These are phyloP conservation scores for Polia nebulosa DNA, from an alignment of 2,888 invertebrate species.

Conservation along the genomic window DNA sequence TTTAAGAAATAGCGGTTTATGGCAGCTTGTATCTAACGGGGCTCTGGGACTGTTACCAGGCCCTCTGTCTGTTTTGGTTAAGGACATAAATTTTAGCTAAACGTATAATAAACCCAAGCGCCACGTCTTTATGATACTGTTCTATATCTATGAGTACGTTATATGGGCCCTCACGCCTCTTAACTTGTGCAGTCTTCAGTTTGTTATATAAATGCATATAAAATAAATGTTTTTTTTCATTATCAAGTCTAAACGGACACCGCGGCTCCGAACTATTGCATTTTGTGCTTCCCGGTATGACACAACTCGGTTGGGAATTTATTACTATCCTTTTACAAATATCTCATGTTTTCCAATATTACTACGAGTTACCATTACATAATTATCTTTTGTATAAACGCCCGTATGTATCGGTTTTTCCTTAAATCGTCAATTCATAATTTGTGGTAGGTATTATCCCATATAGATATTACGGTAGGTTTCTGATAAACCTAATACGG, in stretches of 20 bases:
- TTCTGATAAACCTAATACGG: neutral
- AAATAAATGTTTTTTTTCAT: too few species aligned
- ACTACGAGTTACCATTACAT: neutral
- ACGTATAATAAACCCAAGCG: too few species aligned
- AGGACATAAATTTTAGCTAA: too few species aligned
- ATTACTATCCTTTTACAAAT: conserved; percentile 5
- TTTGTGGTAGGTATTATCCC: conserved; percentile 5
- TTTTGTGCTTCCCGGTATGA: neutral
- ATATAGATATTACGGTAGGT: neutral
- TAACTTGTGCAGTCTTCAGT: too few species aligned
- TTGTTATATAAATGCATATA: too few species aligned
- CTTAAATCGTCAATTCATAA: conserved; percentile 6
- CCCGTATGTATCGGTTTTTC: conserved; percentile 23
- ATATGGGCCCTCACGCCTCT: neutral
- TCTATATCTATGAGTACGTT: neutral
- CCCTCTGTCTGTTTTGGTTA: neutral
- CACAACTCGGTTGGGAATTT: neutral
- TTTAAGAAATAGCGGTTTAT: neutral
- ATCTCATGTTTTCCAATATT: conserved; percentile 21
- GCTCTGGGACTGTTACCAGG: neutral
- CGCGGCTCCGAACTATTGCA: neutral
- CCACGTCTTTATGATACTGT: neutral
- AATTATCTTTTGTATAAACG: conserved; percentile 8
- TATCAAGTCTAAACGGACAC: neutral
- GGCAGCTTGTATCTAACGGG: neutral